Evolutionary conservation across 2,888 invertebrate species (phyloP).

Genomic region (Sphecodes monilicornis): DNA sequence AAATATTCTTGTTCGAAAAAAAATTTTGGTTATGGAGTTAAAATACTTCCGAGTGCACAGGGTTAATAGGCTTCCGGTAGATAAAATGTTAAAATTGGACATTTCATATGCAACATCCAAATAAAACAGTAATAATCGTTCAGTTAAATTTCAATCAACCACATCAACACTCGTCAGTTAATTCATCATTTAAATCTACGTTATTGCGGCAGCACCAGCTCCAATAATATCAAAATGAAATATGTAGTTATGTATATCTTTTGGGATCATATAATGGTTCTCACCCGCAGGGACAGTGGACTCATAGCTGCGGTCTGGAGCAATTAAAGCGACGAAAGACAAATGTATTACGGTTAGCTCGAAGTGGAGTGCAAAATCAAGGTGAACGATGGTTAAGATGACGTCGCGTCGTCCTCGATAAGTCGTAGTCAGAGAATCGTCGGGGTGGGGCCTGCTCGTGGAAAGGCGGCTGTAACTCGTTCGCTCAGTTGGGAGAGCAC

Average conservation of each 20-base stretch:
- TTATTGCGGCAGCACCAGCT: no score
- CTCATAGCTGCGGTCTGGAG: not conserved
- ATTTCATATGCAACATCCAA: no score
- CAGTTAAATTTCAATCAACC: not conserved
- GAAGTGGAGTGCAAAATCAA: conserved; percentile 4
- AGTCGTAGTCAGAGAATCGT: conserved; percentile 41
- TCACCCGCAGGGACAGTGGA: not conserved
- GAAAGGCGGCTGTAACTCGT: conserved; percentile 44
- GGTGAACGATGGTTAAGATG: conserved; percentile 47
- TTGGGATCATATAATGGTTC: not conserved
- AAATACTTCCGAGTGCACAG: no score
- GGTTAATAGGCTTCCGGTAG: no score
- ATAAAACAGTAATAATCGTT: no score
- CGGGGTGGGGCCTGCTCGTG: conserved; percentile 62
- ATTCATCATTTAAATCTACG: not conserved
- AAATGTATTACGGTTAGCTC: conserved; percentile 6
- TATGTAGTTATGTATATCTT: no score
- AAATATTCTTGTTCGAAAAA: no score
- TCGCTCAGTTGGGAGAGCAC: conserved; percentile 59
- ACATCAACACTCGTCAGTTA: not conserved
- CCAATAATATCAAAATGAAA: not conserved
- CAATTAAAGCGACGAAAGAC: not conserved
- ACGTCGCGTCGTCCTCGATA: conserved; percentile 65
- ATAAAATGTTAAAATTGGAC: no score
- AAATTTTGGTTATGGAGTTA: no score